Evolutionary conservation across 2,888 invertebrate genomes (phyloP), one percentile per base, ranked within the genome.

Genomic region (Leucophenga montana): DNA sequence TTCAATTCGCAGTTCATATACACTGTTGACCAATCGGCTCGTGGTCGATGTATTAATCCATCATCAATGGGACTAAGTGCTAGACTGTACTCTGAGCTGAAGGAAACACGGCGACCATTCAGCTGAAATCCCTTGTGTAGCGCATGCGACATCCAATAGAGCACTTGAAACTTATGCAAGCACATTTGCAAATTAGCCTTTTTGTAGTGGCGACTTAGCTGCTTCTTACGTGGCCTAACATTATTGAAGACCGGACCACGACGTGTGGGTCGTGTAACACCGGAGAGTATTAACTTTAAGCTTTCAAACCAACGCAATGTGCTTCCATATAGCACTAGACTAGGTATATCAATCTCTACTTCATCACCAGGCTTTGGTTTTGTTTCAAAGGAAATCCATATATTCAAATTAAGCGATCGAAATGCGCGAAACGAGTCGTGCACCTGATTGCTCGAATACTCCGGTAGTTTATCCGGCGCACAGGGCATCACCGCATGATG

Each of bases 131-230:
- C 98, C 73, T 96, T 93, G 86, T 97, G 97, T 91, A 96, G 94
- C 0, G 97, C 96, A 79, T 97, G 98, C 0, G 98, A 98, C 92
- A 98, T 97, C 99, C 98, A 99, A 90, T 99, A 99, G 3, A 88
- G 82, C 6, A 89, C 89, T 89, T 95, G 94, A 75, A 95, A 92
- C 78, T 95, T 93, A 83, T 98, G 97, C 67, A 98, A 90, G 0
- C 95, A 95, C 81, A 98, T 91, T 6, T 95, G 93, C 4, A 98
- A 90, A 85, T 96, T 93, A 44, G 98, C 93, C 82, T 94, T 94
- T 77, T 95, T 93, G 86, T 95, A 97, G 88, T 99, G 99, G 0
- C 99, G 91, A 77, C 97, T 97, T 4, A 99, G 91, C 79, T 97
- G 98, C 74, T 94, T 94, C 87, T 97, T 97, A 68, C 95, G 92